These are phyloP conservation scores for Hypsopygia costalis DNA, from an alignment of 2,888 invertebrate genomes.

Conservation along the genomic window DNA sequence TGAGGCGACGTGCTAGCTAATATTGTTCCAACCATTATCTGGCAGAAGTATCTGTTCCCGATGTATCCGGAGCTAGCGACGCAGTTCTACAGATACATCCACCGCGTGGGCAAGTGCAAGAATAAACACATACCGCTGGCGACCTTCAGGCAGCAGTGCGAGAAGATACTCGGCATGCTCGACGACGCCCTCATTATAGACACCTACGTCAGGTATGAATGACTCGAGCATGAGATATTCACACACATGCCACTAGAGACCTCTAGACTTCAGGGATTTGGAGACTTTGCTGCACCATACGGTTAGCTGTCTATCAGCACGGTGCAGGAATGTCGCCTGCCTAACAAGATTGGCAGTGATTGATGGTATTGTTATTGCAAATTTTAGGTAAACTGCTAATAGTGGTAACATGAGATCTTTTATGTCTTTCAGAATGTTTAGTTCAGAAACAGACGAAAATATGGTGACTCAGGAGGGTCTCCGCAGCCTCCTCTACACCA, in stretches of 20 bases:
- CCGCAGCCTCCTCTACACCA: constrained; percentile 84
- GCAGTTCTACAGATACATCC: constrained; percentile 84
- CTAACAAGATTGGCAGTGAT: no score
- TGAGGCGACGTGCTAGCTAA: no score
- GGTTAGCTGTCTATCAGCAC: no score
- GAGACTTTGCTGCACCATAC: no score
- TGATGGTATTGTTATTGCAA: no score
- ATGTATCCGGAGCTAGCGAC: constrained; percentile 86
- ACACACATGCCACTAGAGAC: no score
- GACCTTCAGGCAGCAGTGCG: constrained; percentile 87
- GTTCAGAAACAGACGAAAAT: constrained; percentile 74
- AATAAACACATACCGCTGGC: constrained; percentile 81
- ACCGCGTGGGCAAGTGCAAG: constrained; percentile 80
- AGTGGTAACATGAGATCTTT: no score
- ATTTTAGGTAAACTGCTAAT: no score
- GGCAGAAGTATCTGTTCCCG: constrained; percentile 88
- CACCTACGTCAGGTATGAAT: constrained; percentile 81
- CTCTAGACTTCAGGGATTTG: no score
- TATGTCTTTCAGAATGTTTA: constrained; percentile 78
- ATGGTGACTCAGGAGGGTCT: constrained; percentile 83
- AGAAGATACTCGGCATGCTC: constrained; percentile 79
- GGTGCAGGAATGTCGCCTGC: no score
- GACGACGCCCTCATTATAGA: constrained; percentile 83
- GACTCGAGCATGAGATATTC: no score
- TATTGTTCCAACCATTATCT: no score